These are phyloP conservation scores for Dryococelus australis DNA, from an alignment of 2,888 invertebrate species.

Conservation along the genomic window DNA sequence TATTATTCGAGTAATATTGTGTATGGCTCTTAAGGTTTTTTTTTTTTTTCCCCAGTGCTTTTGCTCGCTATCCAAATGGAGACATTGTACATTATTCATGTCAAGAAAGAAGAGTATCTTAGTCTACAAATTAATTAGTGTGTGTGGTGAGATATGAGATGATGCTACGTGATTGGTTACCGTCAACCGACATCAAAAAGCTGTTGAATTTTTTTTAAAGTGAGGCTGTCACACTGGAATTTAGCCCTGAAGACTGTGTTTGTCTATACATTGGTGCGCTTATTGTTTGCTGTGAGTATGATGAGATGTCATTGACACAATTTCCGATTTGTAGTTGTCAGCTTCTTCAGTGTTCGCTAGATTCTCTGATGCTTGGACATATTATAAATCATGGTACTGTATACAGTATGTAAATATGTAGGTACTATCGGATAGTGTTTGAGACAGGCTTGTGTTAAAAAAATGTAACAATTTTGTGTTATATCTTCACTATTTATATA, in stretches of 20 bases:
- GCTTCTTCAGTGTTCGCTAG: slow-evolving; percentile 6
- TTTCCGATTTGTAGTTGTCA: background rate
- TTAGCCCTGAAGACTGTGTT: background rate
- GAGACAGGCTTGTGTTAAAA: background rate
- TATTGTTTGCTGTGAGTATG: background rate
- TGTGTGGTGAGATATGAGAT: background rate
- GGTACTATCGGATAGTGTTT: background rate
- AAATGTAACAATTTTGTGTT: background rate
- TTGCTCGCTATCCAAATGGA: slow-evolving; percentile 90
- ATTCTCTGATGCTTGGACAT: background rate
- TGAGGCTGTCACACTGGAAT: background rate
- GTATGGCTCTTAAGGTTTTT: too few relatives aligned
- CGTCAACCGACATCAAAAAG: background rate
- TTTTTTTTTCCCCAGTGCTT: slow-evolving; percentile 72
- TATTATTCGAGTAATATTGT: too few relatives aligned
- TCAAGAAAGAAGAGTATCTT: slow-evolving; percentile 59
- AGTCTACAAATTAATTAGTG: background rate
- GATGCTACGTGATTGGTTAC: background rate
- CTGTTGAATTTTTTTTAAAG: background rate
- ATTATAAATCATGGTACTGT: background rate
- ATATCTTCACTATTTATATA: background rate
- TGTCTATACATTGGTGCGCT: background rate
- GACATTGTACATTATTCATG: slow-evolving; percentile 94
- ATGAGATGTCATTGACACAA: background rate
- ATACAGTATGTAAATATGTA: background rate